These are phyloP conservation scores for Tetramorium alpestre DNA, from an alignment of 1,140 invertebrate genomes.

Conservation along the genomic window DNA sequence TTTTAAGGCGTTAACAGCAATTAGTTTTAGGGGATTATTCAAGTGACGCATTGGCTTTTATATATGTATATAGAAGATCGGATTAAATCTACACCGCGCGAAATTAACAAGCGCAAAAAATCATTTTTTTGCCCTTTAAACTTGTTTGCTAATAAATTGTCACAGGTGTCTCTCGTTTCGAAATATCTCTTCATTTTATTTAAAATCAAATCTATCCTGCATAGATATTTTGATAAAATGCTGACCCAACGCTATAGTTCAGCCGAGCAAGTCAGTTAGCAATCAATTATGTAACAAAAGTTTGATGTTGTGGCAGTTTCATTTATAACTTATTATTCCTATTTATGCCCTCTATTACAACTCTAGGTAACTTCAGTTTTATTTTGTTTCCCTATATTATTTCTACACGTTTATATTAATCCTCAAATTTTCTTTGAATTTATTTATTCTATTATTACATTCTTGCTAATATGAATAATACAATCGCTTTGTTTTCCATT, in stretches of 20 bases:
- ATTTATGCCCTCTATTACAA: background rate
- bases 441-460: background rate
- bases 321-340: background rate
- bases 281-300: background rate
- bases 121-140: background rate
- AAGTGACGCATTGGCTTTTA: background rate
- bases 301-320: background rate
- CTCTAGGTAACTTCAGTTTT: background rate
- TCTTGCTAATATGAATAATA: background rate
- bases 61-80: background rate
- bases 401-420: background rate
- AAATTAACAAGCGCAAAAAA: constrained; percentile 15
- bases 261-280: background rate
- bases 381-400: background rate
- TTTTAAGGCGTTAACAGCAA: background rate
- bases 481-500: background rate
- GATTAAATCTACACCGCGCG: background rate
- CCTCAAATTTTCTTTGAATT: background rate
- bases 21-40: background rate
- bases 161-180: background rate
- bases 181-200: background rate
- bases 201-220: background rate
- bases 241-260: background rate
- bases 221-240: background rate
- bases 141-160: constrained; percentile 1